These are phyloP conservation scores for Mirounga angustirostris DNA, from an alignment of 2,113 vertebrate species.

Conservation along the genomic window DNA sequence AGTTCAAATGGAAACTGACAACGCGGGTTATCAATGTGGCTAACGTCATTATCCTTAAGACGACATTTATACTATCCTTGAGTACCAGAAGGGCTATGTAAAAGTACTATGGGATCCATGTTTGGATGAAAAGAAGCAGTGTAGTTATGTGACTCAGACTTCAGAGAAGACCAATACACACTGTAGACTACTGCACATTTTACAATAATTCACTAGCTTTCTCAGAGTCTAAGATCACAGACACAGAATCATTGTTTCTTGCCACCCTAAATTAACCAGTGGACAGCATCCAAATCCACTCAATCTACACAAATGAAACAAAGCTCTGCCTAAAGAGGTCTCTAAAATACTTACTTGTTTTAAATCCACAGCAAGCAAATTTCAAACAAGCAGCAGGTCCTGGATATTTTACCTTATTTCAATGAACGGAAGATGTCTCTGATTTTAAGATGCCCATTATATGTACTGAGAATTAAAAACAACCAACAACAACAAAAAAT, in stretches of 20 bases:
- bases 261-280: not conserved
- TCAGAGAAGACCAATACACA: not conserved
- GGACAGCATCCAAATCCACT: not conserved
- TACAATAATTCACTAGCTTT: not conserved
- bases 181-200: not conserved
- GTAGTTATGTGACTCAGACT: not conserved
- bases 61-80: not conserved
- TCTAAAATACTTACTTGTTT: not conserved
- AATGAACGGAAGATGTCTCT: not conserved
- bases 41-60: not conserved
- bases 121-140: not conserved
- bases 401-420: conserved; percentile 12
- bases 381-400: not conserved
- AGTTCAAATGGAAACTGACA: not conserved
- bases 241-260: not conserved
- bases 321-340: not conserved
- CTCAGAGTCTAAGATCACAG: not conserved
- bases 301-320: not conserved
- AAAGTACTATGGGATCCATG: not conserved
- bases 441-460: not conserved
- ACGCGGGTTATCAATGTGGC: not conserved
- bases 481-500: not conserved
- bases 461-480: not conserved
- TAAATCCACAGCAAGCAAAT: not conserved
- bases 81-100: not conserved